phyloP scores from a whole-genome alignment of 37 sponge, comb jelly and placozoan species.

The Crambe crambe region DNA sequence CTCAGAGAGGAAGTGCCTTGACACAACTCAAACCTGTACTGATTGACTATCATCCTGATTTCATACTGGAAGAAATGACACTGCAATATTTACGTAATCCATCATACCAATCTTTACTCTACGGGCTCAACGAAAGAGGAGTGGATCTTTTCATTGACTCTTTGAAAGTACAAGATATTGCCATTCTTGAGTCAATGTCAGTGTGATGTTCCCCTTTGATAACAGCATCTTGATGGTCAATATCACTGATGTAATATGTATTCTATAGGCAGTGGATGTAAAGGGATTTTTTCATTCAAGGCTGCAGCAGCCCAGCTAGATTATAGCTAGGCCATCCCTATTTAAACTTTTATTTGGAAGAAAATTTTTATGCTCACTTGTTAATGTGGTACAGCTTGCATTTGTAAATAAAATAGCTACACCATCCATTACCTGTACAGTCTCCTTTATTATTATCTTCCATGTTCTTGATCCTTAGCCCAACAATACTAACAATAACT shows the following conservation, averaged over 20 bases:
- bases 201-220: constrained; percentile 73
- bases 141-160: constrained; percentile 72
- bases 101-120: constrained; percentile 67
- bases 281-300: too few relatives aligned
- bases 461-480: constrained; percentile 64
- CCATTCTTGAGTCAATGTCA: constrained; percentile 59
- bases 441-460: constrained; percentile 73
- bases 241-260: constrained; percentile 65
- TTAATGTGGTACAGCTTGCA: too few relatives aligned
- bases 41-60: constrained; percentile 67
- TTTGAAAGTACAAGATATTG: constrained; percentile 35
- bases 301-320: too few relatives aligned
- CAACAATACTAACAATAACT: constrained; percentile 71
- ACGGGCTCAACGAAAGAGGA: constrained; percentile 50
- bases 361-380: too few relatives aligned
- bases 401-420: too few relatives aligned
- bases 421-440: constrained; percentile 56
- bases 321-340: too few relatives aligned
- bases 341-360: too few relatives aligned
- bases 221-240: constrained; percentile 76
- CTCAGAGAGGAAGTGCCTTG: constrained; percentile 59
- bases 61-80: constrained; percentile 73
- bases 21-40: constrained; percentile 67
- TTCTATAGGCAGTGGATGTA: too few relatives aligned
- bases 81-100: constrained; percentile 73